Evolutionary conservation across 1,140 invertebrate genomes (phyloP), one percentile per base, ranked within the genome.

Genomic region (Temnothorax longispinosus): DNA sequence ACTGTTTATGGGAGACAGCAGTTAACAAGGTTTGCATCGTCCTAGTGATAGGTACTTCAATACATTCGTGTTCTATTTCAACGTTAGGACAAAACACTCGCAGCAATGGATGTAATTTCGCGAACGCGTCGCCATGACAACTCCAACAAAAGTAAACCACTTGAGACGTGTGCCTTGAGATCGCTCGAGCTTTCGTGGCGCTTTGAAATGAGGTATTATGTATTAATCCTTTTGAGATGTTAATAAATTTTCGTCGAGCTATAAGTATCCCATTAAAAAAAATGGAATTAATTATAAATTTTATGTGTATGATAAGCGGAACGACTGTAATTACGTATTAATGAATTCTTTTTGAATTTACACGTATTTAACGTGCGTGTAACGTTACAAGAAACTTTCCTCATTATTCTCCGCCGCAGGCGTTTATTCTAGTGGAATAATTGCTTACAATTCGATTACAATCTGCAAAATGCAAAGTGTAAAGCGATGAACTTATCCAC

Each of bases 21-120:
- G 35, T 27, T 82, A 82, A 72, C 78, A 65, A 72, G 35, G 38
- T 64, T 50, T 13, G 15, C 41, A 64, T 78, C 52, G 75, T 50
- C 8, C 18, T 18, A 64, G 13, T 77, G 52, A 75, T 60, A 64
- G 21, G 8, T 62, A 50, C 41, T 38, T 64, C 58, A 38, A 78
- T 64, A 64, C 44, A 7, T 41, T 60, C 56, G 58, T 50, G 58
- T 82, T 58, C 38, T 32, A 18, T 58, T 41, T 72, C 52, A 10
- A 72, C 15, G 64, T 69, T 69, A 69, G 27, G 13, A 72, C 32
- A 71, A 82, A 58, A 54, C 78, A 56, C 32, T 82, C 11, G 21
- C 65, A 56, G 21, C 35, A 44, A 58, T 72, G 35, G 64, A 71
- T 21, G 38, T 72, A 82, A 81, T 71, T 82, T 47, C 50, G 13